Evolutionary conservation across 2,888 invertebrate genomes (phyloP).

Genomic region (Vesta saturnalis): DNA sequence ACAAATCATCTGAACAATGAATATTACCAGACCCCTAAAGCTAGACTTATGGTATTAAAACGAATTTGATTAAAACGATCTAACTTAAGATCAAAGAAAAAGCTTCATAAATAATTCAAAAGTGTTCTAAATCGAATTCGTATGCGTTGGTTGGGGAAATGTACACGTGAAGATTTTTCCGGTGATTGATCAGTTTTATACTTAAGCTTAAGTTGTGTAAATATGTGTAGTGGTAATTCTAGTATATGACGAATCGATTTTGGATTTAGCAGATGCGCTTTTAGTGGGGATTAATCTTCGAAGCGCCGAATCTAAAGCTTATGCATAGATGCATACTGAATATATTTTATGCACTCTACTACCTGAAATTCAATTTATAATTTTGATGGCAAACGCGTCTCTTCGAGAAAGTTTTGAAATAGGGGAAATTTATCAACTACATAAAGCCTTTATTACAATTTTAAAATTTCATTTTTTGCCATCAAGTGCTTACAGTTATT

Average conservation of each 20-base stretch:
- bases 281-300: conserved; percentile 15
- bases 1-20: neutral
- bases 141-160: neutral
- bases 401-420: neutral
- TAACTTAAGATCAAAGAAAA: neutral
- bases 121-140: neutral
- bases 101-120: conserved; percentile 9
- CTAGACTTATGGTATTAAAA: neutral
- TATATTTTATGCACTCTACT: conserved; percentile 4
- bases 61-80: neutral
- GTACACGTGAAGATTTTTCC: neutral
- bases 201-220: neutral
- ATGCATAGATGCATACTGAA: conserved; percentile 15
- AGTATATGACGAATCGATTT: conserved; percentile 14
- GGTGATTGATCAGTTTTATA: neutral
- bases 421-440: neutral
- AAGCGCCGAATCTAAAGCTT: conserved; percentile 13
- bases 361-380: conserved; percentile 15
- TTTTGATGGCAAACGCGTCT: neutral
- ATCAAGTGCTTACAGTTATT: neutral
- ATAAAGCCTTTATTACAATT: conserved; percentile 1
- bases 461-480: neutral
- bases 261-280: conserved; percentile 18
- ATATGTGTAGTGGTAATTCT: neutral
- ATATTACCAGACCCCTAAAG: neutral